Evolutionary conservation across 1,140 invertebrate species (phyloP).

Genomic region (Saccostrea glomerata): DNA sequence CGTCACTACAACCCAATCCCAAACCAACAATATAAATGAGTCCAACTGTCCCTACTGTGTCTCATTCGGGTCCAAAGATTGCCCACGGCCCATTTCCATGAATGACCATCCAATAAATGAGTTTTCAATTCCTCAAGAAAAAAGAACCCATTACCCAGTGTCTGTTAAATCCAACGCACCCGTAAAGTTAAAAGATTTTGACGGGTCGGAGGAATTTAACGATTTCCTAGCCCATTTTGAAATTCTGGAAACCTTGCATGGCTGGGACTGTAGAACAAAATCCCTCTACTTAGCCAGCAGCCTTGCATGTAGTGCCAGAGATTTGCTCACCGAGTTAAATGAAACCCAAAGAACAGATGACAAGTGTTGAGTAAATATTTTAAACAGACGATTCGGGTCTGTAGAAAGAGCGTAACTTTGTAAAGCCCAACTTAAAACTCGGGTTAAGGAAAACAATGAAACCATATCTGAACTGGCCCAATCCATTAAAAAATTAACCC

Average conservation of each 20-base stretch:
- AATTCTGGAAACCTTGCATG: slow-evolving; percentile 38
- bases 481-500: too few relatives aligned
- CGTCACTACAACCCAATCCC: neutral
- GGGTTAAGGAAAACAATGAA: neutral
- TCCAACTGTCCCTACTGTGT: neutral
- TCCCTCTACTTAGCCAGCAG: slow-evolving; percentile 42
- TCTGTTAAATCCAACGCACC: too few relatives aligned
- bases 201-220: too few relatives aligned
- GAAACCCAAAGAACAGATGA: too few relatives aligned
- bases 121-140: too few relatives aligned
- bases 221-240: slow-evolving; percentile 12
- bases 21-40: neutral
- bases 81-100: too few relatives aligned
- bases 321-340: neutral
- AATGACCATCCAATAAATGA: too few relatives aligned
- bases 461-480: too few relatives aligned
- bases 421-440: slow-evolving; percentile 38
- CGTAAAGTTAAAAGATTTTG: too few relatives aligned
- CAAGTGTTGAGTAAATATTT: too few relatives aligned
- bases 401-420: slow-evolving; percentile 36
- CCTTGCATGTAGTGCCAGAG: slow-evolving; percentile 23
- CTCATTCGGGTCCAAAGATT: neutral
- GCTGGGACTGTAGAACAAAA: slow-evolving; percentile 22
- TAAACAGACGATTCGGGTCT: neutral
- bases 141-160: too few relatives aligned